Evolutionary conservation across 2,888 invertebrate species (phyloP).

Genomic region (Tipula helvola): DNA sequence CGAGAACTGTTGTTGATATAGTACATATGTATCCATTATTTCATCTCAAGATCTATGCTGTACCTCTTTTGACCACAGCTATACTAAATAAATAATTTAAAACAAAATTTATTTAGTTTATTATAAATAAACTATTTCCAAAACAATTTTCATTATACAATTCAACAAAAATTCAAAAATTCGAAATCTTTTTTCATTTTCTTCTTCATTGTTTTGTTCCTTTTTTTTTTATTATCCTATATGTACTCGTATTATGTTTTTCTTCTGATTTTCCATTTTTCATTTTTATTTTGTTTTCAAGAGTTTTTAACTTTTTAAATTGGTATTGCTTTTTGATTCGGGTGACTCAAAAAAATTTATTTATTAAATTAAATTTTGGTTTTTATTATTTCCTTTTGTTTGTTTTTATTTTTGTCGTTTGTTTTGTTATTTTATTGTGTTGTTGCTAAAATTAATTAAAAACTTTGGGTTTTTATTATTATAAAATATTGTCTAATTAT

Average conservation of each 20-base stretch:
- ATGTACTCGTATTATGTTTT: neutral
- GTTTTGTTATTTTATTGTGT: neutral
- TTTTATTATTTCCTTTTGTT: neutral
- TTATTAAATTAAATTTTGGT: neutral
- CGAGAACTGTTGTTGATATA: no score
- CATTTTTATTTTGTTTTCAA: neutral
- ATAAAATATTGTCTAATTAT: neutral
- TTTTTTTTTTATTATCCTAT: neutral
- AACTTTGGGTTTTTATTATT: neutral
- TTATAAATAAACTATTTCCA: neutral
- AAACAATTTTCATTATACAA: neutral
- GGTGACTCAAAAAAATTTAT: neutral
- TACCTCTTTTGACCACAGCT: no score
- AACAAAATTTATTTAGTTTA: no score
- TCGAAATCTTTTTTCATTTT: neutral
- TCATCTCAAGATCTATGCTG: no score
- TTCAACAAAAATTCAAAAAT: neutral
- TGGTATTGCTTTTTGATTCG: neutral
- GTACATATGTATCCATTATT: no score
- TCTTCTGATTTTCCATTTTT: neutral
- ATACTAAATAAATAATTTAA: neutral
- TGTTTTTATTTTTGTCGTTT: neutral
- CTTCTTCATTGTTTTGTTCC: neutral
- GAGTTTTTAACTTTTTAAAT: neutral
- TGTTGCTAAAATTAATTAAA: neutral